A percentile compares a stretch with the other conserved stretches of the same genome.
These are phyloP conservation scores for Pollimyrus isidori DNA, from an alignment of 2,113 vertebrate species.

Conservation along the genomic window DNA sequence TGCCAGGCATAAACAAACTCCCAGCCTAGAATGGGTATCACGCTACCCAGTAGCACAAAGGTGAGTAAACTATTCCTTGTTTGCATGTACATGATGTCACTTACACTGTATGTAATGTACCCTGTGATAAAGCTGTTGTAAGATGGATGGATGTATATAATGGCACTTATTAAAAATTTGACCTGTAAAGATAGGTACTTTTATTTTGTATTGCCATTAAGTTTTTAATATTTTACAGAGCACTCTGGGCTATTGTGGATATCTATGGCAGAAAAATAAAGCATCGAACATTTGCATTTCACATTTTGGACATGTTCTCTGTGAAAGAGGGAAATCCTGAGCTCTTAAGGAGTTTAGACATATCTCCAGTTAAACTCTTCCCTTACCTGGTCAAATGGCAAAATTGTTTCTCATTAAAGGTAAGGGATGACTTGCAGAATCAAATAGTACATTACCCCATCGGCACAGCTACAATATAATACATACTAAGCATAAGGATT, in stretches of 20 bases:
- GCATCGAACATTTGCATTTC: not conserved
- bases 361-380: not conserved
- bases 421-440: not conserved
- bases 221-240: not conserved
- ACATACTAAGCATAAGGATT: not conserved
- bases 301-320: conserved; percentile 8
- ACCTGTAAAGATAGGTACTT: not conserved
- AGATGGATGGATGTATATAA: too few relatives aligned
- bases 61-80: not conserved
- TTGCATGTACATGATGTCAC: not conserved
- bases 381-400: not conserved
- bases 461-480: not conserved
- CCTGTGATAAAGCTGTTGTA: too few relatives aligned
- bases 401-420: not conserved
- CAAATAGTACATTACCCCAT: not conserved
- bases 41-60: not conserved
- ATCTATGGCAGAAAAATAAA: not conserved
- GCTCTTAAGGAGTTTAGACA: not conserved
- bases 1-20: not conserved
- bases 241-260: not conserved
- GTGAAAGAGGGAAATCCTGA: not conserved
- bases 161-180: not conserved
- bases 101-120: too few relatives aligned
- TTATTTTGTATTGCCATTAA: not conserved
- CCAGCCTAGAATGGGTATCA: not conserved